Conservation (phyloP, 92 coral and sea anemone species). For the Actinostola sp. region DNA sequence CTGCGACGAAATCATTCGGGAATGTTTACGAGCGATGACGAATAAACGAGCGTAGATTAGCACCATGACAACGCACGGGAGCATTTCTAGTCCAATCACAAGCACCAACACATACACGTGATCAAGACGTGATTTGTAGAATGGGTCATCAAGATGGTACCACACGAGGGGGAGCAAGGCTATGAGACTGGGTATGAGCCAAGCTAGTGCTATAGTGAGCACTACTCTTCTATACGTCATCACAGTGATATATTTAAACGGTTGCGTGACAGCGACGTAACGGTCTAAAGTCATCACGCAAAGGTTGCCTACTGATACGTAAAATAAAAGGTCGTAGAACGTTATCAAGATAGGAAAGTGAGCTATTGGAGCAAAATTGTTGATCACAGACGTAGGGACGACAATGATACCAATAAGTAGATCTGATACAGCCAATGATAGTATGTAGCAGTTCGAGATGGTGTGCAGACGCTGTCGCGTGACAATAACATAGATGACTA, state of each 20-base stretch:
- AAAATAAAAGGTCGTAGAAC: slow-evolving; percentile 67
- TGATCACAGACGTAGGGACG: not conserved
- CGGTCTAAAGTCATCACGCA: slow-evolving; percentile 80
- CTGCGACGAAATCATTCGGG: slow-evolving; percentile 10
- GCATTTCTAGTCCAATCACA: slow-evolving; percentile 33
- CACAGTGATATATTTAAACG: slow-evolving; percentile 60
- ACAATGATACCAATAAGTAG: not conserved
- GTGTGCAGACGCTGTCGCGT: not conserved
- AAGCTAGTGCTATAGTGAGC: slow-evolving; percentile 45
- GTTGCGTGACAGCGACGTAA: slow-evolving; percentile 69
- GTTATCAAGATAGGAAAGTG: slow-evolving; percentile 2
- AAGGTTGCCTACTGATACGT: slow-evolving; percentile 65
- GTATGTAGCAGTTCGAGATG: slow-evolving; percentile 1
- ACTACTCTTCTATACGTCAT: slow-evolving; percentile 59
- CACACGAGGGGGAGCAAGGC: slow-evolving; percentile 53
- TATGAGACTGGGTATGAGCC: slow-evolving; percentile 60
- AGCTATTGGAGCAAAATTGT: not conserved
- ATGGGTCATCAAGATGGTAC: not conserved
- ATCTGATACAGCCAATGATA: slow-evolving; percentile 14
- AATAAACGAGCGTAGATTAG: slow-evolving; percentile 30
- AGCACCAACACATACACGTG: not conserved
- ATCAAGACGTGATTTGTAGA: not conserved
- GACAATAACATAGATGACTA: not conserved
- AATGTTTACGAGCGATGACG: slow-evolving; percentile 26
- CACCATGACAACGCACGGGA: slow-evolving; percentile 38